Base-by-base conservation (phyloP, 2,888 invertebrate species). In the Cosmia pyralina region DNA sequence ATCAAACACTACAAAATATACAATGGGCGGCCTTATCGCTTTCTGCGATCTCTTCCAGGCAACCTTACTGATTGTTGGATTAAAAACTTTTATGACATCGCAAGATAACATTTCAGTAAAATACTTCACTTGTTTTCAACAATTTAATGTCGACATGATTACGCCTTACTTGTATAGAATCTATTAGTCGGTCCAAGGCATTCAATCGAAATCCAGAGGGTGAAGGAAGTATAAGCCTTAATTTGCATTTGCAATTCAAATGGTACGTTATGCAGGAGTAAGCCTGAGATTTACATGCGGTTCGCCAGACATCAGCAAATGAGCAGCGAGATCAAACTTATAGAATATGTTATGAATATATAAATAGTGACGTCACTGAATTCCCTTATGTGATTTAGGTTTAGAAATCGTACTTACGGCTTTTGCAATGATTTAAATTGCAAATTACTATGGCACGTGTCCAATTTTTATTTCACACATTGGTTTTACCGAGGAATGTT, bases 201-300 rank as follows among this genome's bases (percentile, higher is more conserved):
- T 71, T 80, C 72, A 81, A 80, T 81, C 59, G 64, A 53, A 67
- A 71, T 77, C 71, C 72, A 78, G 50, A 78, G 64, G 65, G 69
- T 65, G 64, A 82, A 79, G 79, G 73, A 79, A 78, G 73, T 78
- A 28, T n/a, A 72, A 81, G 83, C 84, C 82, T 89, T 88, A 86
- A 91, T 91, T 90, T 91, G 76, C 86, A 91, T 93, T 92, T 90
- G 88, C 90, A 92, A 90, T 92, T 91, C 90, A 91, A 90, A 92
- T 90, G 78, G 78, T 82, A 87, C 83, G 86, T 88, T 88, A 85
- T 87, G 84, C 87, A 84, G 84, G 83, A 86, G 86, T 88, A 87
- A 88, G 85, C 86, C 84, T 74, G 73, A 79, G 84, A 91, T 90
- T 90, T 90, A 86, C 87, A 87, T 88, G 86, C 84, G 85, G 84